Evolutionary conservation across 1,140 invertebrate genomes (phyloP), one percentile per base, ranked within the genome.

Genomic region (Agrilus planipennis): DNA sequence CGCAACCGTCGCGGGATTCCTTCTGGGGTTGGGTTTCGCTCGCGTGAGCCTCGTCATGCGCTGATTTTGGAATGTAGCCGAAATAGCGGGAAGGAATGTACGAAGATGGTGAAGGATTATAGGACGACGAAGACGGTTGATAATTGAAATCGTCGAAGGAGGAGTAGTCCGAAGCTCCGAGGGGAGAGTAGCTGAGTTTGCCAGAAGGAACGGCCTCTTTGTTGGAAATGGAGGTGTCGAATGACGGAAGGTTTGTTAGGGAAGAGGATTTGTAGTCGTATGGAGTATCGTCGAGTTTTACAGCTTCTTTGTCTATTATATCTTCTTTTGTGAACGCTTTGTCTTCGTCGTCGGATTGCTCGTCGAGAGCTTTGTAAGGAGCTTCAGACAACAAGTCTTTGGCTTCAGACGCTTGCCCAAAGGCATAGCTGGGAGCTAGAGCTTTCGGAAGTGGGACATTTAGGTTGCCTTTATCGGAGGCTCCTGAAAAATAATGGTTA

Each of bases 61-160:
- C 20, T 55, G 20, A 31, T 52, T 47, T 46, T 59, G 54, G 39
- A 60, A n/a, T n/a, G n/a, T n/a, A 58, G 37, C 54, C 57, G 41
- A 57, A 60, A 41, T 61, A 55, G 35, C 54, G 47, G 28, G n/a
- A n/a, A n/a, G n/a, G n/a, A n/a, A n/a, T n/a, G n/a, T n/a, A n/a
- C n/a, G n/a, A n/a, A n/a, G n/a, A n/a, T n/a, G n/a, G n/a, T n/a
- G n/a, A n/a, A n/a, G n/a, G n/a, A n/a, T n/a, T n/a, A n/a, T 58
- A 58, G 2, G 59, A 54, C 3, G 49, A 49, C 10, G 46, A 21
- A 15, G 31, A 47, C 20, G 40, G 28, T 5, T 43, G 40, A 9
- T 37, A 40, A 5, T 31, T 39, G 29, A 10, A 31, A 9, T 31
- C 15, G 29, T 11, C 12, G 23, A 9, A 27, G 23, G 7, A 27